Evolutionary conservation across 2,888 invertebrate genomes (phyloP).

Genomic region (Imbricaverruca yamaguchii): DNA sequence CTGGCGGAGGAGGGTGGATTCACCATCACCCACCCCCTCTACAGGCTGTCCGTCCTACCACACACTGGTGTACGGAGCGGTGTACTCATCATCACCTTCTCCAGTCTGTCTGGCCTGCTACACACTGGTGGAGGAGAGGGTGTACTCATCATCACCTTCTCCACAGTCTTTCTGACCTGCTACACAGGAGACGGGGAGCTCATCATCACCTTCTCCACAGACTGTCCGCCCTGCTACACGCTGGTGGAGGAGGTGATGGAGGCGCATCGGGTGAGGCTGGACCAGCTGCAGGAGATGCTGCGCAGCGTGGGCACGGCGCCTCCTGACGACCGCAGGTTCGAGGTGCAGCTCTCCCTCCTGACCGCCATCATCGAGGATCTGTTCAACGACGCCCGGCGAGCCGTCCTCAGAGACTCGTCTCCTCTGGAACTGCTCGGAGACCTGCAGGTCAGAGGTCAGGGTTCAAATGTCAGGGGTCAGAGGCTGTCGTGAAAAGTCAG

Average conservation of each 20-base stretch:
- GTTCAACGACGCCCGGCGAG: slow-evolving; percentile 60
- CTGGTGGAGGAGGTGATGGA: slow-evolving; percentile 81
- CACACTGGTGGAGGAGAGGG: no score
- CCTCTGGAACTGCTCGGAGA: background rate
- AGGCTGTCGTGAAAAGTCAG: no score
- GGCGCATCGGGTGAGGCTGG: slow-evolving; percentile 62
- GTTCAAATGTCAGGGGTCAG: no score
- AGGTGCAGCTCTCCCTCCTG: slow-evolving; percentile 67
- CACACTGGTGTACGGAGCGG: no score
- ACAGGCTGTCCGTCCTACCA: no score
- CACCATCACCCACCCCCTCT: no score
- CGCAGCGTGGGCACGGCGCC: slow-evolving; percentile 86
- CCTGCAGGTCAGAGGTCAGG: slow-evolving; percentile 1
- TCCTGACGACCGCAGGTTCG: slow-evolving; percentile 84
- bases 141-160: no score
- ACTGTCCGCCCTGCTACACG: slow-evolving; percentile 93
- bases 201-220: slow-evolving; percentile 40
- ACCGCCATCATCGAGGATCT: slow-evolving; percentile 67
- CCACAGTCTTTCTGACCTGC: no score
- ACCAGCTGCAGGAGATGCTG: slow-evolving; percentile 63
- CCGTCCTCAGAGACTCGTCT: slow-evolving; percentile 15
- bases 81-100: no score
- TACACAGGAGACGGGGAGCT: no score
- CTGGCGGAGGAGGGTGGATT: no score
- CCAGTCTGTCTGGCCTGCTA: no score